Evolutionary conservation across 2,888 invertebrate species (phyloP).

Genomic region (Stenodema calcarata): DNA sequence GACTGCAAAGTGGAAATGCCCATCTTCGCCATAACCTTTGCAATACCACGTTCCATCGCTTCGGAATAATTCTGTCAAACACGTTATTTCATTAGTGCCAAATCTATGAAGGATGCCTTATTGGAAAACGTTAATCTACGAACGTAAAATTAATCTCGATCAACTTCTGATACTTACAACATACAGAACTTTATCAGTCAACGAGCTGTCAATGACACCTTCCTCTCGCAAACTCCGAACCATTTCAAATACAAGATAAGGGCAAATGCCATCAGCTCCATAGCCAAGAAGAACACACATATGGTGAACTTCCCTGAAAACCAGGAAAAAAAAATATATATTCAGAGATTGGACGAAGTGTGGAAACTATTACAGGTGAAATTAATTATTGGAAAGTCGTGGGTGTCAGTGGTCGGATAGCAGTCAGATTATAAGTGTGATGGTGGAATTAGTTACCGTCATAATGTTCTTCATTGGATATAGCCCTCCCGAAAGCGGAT

Average conservation of each 20-base stretch:
- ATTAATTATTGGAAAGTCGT: neutral
- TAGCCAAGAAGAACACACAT: slow-evolving; percentile 94
- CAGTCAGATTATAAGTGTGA: neutral
- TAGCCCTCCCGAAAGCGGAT: neutral
- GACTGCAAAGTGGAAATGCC: slow-evolving; percentile 98
- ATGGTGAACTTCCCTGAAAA: slow-evolving; percentile 80
- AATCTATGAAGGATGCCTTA: neutral
- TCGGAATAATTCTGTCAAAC: slow-evolving; percentile 76
- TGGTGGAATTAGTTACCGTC: slow-evolving; percentile 23
- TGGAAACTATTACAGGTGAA: neutral
- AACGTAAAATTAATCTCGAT: too few relatives aligned
- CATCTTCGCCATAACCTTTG: slow-evolving; percentile 99
- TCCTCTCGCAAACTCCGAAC: slow-evolving; percentile 85
- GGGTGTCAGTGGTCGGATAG: neutral
- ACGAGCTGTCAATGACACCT: slow-evolving; percentile 77
- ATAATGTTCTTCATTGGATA: neutral
- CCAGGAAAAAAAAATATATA: neutral
- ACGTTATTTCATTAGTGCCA: slow-evolving; percentile 4
- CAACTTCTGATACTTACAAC: slow-evolving; percentile 61
- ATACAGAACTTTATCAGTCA: slow-evolving; percentile 83
- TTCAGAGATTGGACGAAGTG: neutral
- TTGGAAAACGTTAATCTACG: neutral
- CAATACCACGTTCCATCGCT: slow-evolving; percentile 88
- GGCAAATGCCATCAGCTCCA: slow-evolving; percentile 97
- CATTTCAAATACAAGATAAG: slow-evolving; percentile 94